phyloP scores from a whole-genome alignment of 2,113 vertebrate genomes.

The Melanotaenia duboulayi region DNA sequence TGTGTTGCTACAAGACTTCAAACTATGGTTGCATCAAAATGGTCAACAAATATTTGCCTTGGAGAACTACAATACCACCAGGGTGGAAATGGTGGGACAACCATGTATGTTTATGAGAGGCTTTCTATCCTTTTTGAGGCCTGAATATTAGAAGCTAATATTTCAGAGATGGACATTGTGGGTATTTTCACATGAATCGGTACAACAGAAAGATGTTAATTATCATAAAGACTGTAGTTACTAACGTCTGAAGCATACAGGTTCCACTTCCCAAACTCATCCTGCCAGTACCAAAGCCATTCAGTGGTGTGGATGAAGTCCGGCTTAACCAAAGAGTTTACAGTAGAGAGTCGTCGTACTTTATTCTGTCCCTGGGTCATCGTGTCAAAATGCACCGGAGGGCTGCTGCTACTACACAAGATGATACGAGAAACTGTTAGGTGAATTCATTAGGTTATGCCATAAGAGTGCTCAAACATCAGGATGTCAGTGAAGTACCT shows the following conservation, averaged over 20 bases:
- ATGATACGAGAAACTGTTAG: neutral
- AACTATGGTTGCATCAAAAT: no score
- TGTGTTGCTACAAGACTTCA: no score
- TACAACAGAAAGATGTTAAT: neutral
- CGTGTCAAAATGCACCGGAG: constrained; percentile 65
- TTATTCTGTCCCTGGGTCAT: constrained; percentile 56
- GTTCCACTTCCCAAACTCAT: constrained; percentile 74
- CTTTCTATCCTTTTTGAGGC: no score
- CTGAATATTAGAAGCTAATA: no score
- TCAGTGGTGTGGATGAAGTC: constrained; percentile 75
- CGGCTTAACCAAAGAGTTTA: constrained; percentile 62
- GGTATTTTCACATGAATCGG: no score
- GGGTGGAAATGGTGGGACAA: no score
- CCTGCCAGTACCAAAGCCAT: constrained; percentile 83
- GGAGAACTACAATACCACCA: no score
- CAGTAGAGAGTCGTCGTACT: constrained; percentile 73
- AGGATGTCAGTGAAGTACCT: constrained; percentile 59
- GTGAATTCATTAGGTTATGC: neutral
- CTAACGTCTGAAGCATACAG: constrained; percentile 73
- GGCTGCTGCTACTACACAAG: constrained; percentile 28
- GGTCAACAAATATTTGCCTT: no score
- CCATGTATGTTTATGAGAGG: no score
- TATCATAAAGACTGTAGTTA: neutral
- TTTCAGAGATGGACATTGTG: no score
- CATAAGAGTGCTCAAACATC: no score